Percentiles rank a stretch among this genome's conserved stretches.
Conservation (phyloP, 1,140 invertebrate genomes). For the Nymphalis io region DNA sequence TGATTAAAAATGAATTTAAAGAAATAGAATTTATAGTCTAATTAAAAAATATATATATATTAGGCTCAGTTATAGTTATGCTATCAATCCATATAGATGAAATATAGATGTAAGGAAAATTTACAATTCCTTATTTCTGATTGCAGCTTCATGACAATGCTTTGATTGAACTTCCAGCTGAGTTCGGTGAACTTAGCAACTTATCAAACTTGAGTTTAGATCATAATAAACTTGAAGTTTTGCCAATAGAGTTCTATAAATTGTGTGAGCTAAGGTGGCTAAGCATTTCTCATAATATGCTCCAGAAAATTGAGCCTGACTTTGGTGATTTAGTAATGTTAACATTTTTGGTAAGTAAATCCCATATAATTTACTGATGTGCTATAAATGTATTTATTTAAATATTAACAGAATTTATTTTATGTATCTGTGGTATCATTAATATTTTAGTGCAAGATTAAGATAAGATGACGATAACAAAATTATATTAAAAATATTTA, state of each 20-base stretch:
- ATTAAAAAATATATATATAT: no score
- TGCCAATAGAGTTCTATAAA: slow-evolving; percentile 85
- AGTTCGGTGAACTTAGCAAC: slow-evolving; percentile 88
- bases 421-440: no score
- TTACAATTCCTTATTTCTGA: neutral
- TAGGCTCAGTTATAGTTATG: no score
- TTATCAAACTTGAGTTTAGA: slow-evolving; percentile 90
- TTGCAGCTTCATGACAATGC: slow-evolving; percentile 90
- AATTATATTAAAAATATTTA: neutral
- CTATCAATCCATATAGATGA: no score
- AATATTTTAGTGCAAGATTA: neutral
- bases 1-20: no score
- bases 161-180: slow-evolving; percentile 85
- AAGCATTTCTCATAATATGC: slow-evolving; percentile 87
- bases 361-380: neutral
- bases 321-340: slow-evolving; percentile 89
- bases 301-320: slow-evolving; percentile 82
- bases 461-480: neutral
- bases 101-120: no score
- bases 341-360: slow-evolving; percentile 74
- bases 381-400: no score
- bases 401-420: no score
- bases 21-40: no score
- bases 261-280: slow-evolving; percentile 85
- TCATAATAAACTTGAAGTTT: slow-evolving; percentile 86